Base-by-base conservation (phyloP, 2,113 vertebrate genomes). In the Ramphastos sulfuratus region DNA sequence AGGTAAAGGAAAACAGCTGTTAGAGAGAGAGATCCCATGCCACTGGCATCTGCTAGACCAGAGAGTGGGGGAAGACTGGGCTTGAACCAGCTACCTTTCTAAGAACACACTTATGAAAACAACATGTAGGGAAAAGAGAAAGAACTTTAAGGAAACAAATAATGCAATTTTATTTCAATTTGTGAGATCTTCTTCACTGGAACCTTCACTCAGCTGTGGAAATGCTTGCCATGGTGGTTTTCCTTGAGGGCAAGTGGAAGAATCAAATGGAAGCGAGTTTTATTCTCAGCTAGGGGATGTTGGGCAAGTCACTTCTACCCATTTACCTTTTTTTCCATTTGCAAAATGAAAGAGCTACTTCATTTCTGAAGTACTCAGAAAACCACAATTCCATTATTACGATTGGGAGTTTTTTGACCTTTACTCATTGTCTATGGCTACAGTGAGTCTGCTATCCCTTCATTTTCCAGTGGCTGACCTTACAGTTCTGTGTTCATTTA, bases 11-110 rank as follows among this genome's bases (percentile, higher is more conserved):
- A 19, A 35, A 24, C 1, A 2, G 6, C 20, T 11, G 1, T 33
- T 44, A 17, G 1, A 16, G 55, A 54, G 63, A 0, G 15, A 11
- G 5, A 39, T 19, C 27, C 28, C 4, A 0, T 1, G 6, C 24
- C 58, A 21, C 56, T 0, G 21, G 18, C 44, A 21, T 15, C 19
- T 25, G 17, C 33, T 19, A 11, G 31, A 15, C n/a, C 8, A 44
- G 66, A 12, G 14, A 13, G 10, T 0, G 55, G 70, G 30, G 54
- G 27, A 71, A 10, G 10, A n/a, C 25, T 13, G 33, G 50, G 9
- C 35, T 39, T 89, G 55, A 69, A 65, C 27, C 44, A 30, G 20
- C 33, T 33, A 19, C 17, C 63, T 77, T 64, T 10, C 5, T 35
- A 92, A 86, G 21, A 88, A 33, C 7, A 48, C 5, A 52, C 74